Evolutionary conservation across 2,888 invertebrate genomes (phyloP).

Genomic region (Pristionchus arcanus): DNA sequence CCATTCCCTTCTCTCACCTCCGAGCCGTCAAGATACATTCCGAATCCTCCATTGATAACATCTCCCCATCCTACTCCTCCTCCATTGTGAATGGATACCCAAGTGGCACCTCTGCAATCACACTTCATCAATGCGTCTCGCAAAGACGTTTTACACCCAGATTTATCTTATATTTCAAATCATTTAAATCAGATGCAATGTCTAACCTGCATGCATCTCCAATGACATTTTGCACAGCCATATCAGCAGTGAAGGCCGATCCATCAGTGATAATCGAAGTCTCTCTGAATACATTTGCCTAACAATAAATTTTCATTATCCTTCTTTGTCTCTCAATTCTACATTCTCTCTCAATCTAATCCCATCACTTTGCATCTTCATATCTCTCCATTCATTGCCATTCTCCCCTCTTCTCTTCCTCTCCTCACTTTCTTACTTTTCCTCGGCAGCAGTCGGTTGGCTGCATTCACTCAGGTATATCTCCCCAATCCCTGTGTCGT

Average conservation of each 20-base stretch:
- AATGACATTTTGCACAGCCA: constrained; percentile 83
- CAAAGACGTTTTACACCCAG: background rate
- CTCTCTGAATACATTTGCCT: constrained; percentile 80
- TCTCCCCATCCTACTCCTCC: constrained; percentile 83
- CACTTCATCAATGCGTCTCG: too few species aligned
- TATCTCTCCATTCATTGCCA: background rate
- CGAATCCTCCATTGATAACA: constrained; percentile 85
- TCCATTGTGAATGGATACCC: constrained; percentile 82
- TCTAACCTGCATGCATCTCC: constrained; percentile 62
- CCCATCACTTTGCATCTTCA: background rate
- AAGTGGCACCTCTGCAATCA: constrained; percentile 84
- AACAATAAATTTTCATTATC: background rate
- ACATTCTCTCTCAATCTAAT: background rate
- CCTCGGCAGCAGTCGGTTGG: constrained; percentile 5
- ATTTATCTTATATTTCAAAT: too few species aligned
- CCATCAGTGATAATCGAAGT: constrained; percentile 85
- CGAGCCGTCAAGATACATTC: constrained; percentile 84
- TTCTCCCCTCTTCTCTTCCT: background rate
- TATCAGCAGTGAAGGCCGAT: constrained; percentile 84
- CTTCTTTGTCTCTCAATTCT: background rate
- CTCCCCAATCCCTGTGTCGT: background rate
- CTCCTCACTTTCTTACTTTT: constrained; percentile 15
- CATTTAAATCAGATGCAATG: too few species aligned
- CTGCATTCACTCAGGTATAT: background rate
- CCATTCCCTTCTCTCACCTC: constrained; percentile 56